These are phyloP conservation scores for Ceratina japonica DNA, from an alignment of 1,140 invertebrate species.

Conservation along the genomic window DNA sequence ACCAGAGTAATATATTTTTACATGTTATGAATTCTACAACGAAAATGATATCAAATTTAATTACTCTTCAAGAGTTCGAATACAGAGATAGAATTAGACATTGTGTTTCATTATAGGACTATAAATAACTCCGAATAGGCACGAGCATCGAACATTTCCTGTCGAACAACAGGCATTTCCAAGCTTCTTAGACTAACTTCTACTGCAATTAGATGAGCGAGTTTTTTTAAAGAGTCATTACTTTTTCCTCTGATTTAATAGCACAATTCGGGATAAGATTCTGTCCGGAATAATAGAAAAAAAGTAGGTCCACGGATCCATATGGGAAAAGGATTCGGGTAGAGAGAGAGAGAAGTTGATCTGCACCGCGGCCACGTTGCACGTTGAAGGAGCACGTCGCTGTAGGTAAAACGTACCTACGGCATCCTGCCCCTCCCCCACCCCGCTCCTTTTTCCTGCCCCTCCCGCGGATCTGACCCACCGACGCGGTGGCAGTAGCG, in stretches of 20 bases:
- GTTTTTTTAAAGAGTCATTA: too few species aligned
- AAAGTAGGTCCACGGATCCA: neutral
- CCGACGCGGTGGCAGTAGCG: constrained; percentile 55
- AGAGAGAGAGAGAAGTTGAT: constrained; percentile 44
- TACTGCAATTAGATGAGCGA: too few species aligned
- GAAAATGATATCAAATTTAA: too few species aligned
- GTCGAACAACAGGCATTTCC: too few species aligned
- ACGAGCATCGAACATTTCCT: too few species aligned
- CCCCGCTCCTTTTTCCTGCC: constrained; percentile 34
- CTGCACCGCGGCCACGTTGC: constrained; percentile 48
- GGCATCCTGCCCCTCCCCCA: constrained; percentile 23
- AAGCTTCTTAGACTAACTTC: too few species aligned
- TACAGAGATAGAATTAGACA: too few species aligned
- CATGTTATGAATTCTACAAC: too few species aligned
- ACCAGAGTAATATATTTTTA: neutral
- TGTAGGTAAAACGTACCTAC: constrained; percentile 56
- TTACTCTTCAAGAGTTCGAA: too few species aligned
- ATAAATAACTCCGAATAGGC: too few species aligned
- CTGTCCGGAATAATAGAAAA: neutral
- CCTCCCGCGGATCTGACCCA: constrained; percentile 44
- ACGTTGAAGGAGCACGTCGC: constrained; percentile 56
- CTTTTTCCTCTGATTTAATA: too few species aligned
- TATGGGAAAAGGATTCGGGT: constrained; percentile 41
- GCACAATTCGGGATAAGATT: neutral
- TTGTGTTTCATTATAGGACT: too few species aligned